Evolutionary conservation across 2,113 vertebrate species (phyloP).

Genomic region (Jaculus jaculus): DNA sequence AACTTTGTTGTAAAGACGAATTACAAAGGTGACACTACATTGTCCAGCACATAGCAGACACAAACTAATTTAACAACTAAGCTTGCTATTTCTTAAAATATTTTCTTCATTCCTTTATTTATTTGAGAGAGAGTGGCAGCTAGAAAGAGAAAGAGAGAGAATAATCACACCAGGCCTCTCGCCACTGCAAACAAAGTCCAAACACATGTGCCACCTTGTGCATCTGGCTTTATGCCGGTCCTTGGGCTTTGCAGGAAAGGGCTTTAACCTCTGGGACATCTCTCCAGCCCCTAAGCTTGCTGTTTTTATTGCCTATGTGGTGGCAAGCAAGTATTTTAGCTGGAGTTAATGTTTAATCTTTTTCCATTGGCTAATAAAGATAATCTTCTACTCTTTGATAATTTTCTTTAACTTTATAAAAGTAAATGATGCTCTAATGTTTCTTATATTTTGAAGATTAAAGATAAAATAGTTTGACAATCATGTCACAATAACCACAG

Average conservation of each 20-base stretch:
- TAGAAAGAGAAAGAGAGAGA: too few relatives aligned
- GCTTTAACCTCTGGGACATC: too few relatives aligned
- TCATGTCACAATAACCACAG: background rate
- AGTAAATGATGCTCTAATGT: background rate
- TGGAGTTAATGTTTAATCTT: constrained; percentile 17
- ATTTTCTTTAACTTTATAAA: constrained; percentile 32
- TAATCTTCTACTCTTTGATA: constrained; percentile 31
- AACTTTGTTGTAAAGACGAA: background rate
- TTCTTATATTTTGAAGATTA: constrained; percentile 44
- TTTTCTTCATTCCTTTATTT: too few relatives aligned
- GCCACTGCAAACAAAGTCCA: too few relatives aligned
- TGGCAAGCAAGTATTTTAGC: background rate
- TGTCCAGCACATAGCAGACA: background rate
- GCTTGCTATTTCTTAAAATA: background rate
- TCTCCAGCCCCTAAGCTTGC: background rate
- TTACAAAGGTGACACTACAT: background rate
- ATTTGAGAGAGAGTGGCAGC: too few relatives aligned
- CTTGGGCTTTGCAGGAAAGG: too few relatives aligned
- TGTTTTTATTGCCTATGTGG: background rate
- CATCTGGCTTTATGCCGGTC: too few relatives aligned
- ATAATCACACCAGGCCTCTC: too few relatives aligned
- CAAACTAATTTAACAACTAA: background rate
- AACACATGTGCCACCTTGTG: too few relatives aligned
- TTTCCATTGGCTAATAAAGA: constrained; percentile 31
- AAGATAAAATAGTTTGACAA: constrained; percentile 42